Percentiles rank a stretch among this genome's conserved stretches.
These are phyloP conservation scores for Lynx canadensis DNA, from an alignment of 2,113 vertebrate species.

Conservation along the genomic window DNA sequence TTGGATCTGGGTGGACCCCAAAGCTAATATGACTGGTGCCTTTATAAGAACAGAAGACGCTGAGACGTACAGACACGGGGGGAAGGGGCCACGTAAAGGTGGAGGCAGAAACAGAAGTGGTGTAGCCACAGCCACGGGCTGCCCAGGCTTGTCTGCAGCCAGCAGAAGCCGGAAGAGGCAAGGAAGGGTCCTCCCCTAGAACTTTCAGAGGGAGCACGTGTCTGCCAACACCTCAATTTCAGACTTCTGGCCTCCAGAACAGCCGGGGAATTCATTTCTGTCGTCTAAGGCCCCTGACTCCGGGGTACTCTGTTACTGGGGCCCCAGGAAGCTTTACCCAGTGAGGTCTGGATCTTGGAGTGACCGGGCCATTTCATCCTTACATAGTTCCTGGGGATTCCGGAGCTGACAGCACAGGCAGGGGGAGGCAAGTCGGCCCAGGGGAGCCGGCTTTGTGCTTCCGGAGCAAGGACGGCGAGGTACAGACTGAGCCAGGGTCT, in stretches of 20 bases:
- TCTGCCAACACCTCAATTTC: not conserved
- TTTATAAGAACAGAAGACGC: not conserved
- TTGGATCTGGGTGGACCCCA: not conserved
- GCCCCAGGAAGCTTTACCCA: not conserved
- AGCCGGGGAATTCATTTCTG: not conserved
- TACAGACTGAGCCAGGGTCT: not conserved
- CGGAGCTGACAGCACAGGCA: not conserved
- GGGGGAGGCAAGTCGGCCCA: not conserved
- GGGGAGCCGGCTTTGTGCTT: not conserved
- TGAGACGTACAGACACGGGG: not conserved
- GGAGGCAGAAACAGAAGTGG: not conserved
- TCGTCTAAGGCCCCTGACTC: not conserved
- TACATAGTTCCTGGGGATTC: not conserved
- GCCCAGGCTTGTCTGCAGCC: no score
- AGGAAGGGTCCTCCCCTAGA: not conserved
- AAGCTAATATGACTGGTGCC: not conserved
- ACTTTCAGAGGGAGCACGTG: rapidly evolving
- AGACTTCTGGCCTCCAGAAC: not conserved
- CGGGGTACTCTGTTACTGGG: not conserved
- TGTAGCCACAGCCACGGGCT: not conserved
- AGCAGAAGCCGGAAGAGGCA: not conserved
- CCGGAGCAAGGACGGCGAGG: not conserved
- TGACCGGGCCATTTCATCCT: not conserved
- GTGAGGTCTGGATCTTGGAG: not conserved
- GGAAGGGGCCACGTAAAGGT: not conserved